Conservation (phyloP, 2,888 invertebrate species). For the Gerris lacustris region DNA sequence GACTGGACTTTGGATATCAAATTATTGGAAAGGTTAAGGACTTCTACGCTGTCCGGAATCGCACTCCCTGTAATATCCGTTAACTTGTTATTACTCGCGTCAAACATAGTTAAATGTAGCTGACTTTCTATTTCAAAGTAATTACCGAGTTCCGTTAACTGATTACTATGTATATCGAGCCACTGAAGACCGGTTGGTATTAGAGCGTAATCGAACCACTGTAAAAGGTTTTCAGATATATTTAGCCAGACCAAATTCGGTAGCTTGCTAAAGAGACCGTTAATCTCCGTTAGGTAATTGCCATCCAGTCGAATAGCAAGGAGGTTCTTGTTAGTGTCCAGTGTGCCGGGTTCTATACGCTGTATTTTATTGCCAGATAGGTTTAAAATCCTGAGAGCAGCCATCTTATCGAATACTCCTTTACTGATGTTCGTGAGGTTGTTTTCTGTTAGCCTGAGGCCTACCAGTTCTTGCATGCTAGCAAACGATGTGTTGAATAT, state of each 20-base stretch:
- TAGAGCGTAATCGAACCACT: conserved; percentile 73
- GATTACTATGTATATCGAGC: conserved; percentile 74
- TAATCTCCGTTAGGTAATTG: conserved; percentile 66
- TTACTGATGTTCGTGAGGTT: conserved; percentile 65
- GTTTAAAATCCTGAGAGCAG: conserved; percentile 66
- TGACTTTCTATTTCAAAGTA: conserved; percentile 72
- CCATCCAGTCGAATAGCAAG: conserved; percentile 71
- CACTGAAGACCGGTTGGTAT: conserved; percentile 73
- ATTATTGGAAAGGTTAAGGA: conserved; percentile 67
- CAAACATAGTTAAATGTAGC: conserved; percentile 63
- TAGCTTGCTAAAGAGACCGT: conserved; percentile 64
- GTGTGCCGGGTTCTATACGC: conserved; percentile 61
- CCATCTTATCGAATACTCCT: conserved; percentile 66
- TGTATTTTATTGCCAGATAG: conserved; percentile 71
- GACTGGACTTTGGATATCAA: conserved; percentile 70
- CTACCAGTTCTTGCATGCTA: conserved; percentile 65
- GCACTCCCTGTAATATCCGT: conserved; percentile 70
- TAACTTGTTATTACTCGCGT: conserved; percentile 67
- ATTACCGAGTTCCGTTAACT: conserved; percentile 69
- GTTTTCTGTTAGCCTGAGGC: conserved; percentile 72
- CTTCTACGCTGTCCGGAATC: conserved; percentile 69
- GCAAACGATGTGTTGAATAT: conserved; percentile 69
- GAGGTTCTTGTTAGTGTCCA: conserved; percentile 62
- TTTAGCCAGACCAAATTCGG: conserved; percentile 74
- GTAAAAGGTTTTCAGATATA: conserved; percentile 71